Conservation (phyloP, 1,140 invertebrate genomes). For the Drosophila ohnishii region DNA sequence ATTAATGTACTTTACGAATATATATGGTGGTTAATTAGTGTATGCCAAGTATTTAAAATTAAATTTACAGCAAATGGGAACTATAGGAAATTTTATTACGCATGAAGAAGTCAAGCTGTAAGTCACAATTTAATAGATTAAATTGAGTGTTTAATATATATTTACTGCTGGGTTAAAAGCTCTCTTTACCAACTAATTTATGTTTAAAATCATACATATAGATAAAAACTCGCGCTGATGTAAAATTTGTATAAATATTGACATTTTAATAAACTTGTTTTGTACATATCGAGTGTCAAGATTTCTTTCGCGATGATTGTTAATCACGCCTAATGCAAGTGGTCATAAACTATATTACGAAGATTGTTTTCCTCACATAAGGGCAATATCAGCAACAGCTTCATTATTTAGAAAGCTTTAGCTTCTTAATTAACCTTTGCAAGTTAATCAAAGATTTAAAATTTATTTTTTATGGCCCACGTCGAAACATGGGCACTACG, state of each 20-base stretch:
- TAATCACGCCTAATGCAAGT: not conserved
- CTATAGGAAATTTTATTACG: not conserved
- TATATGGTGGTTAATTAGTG: too few species aligned
- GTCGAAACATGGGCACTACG: constrained; percentile 6
- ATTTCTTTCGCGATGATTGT: not conserved
- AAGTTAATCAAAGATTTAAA: not conserved
- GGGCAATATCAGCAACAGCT: not conserved
- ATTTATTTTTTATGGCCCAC: constrained; percentile 29
- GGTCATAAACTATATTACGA: not conserved
- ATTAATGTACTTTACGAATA: not conserved
- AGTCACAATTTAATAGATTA: not conserved
- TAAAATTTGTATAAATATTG: too few species aligned
- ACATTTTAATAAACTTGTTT: not conserved
- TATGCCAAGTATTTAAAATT: not conserved
- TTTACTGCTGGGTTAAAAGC: too few species aligned
- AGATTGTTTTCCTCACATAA: not conserved
- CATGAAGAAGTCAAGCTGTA: not conserved
- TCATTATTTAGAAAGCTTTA: not conserved
- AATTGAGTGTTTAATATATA: too few species aligned
- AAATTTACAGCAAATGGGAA: not conserved
- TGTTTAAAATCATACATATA: too few species aligned
- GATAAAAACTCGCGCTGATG: too few species aligned
- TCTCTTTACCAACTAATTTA: not conserved
- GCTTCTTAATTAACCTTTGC: not conserved
- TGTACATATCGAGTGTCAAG: not conserved